Evolutionary conservation across 2,113 vertebrate genomes (phyloP).

Genomic region (Perca fluviatilis): DNA sequence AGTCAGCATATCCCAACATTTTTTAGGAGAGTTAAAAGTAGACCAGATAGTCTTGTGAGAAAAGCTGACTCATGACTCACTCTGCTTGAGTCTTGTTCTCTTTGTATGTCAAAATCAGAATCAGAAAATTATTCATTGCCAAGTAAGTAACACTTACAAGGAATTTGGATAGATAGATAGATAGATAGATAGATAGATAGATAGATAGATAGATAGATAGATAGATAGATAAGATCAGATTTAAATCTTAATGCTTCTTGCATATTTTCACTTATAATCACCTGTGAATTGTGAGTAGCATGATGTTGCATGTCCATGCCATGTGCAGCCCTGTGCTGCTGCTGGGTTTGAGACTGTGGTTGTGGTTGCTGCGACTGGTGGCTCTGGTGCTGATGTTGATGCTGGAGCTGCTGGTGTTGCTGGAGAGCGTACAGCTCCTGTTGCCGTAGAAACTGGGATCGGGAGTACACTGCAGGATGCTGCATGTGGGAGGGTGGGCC

Average conservation of each 20-base stretch:
- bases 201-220: not conserved
- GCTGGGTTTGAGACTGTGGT: conserved; percentile 75
- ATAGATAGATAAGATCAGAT: not conserved
- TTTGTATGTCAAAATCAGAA: not conserved
- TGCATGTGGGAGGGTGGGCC: conserved; percentile 94
- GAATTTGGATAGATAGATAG: no score
- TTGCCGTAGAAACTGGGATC: conserved; percentile 95
- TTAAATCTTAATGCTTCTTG: not conserved
- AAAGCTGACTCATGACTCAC: conserved; percentile 33
- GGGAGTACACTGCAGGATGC: conserved; percentile 92
- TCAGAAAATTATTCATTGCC: no score
- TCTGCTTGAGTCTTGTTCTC: not conserved
- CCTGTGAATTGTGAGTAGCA: conserved; percentile 75
- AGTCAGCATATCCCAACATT: conserved; percentile 44
- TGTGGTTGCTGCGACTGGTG: conserved; percentile 86
- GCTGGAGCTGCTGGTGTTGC: conserved; percentile 89
- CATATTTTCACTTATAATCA: conserved; percentile 44
- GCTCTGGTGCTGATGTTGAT: conserved; percentile 81
- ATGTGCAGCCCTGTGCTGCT: conserved; percentile 77
- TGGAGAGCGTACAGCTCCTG: conserved; percentile 96
- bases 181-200: not conserved
- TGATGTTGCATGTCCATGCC: conserved; percentile 79
- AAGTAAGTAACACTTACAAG: no score
- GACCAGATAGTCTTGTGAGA: conserved; percentile 35
- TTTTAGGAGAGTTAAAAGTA: conserved; percentile 46